Base-by-base conservation (phyloP, 2,797 vertebrate species). In the Oryzias dopingdopingensis region DNA sequence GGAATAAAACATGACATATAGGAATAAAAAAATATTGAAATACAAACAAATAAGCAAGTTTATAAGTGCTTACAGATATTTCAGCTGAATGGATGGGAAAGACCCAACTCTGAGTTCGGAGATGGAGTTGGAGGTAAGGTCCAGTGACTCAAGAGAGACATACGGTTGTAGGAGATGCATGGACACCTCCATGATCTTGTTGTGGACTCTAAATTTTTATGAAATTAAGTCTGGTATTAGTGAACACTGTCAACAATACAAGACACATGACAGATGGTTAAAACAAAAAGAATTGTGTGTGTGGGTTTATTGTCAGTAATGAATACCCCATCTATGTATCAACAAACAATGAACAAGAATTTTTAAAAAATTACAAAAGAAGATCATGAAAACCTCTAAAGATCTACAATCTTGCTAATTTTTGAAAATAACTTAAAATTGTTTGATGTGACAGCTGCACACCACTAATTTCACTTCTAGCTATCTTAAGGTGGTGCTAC, bases 81-180 rank as follows among this genome's bases (percentile, higher is more conserved):
- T 99, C 61, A 98, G 84, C 40, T 94, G 94, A 93, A 98, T 95
- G 70, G 84, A 91, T 22, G 97, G 96, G 79, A 99, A 96, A 17
- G 93, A 95, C 75, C 93, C 88, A 12, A 90, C 91, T 91, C 90
- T 96, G 56, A 99, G 90, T 89, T 97, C 95, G 2, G 93, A 92
- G 78, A 98, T 94, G 0, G 93, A 90, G 76, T 99, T 99, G 56
- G 95, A 98, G 61, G 96, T 96, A 52, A 99, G 92, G 78, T 99
- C 97, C 60, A 99, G 91, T 20, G 83, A 93, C 88, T 99, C 96
- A 65, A 99, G 76, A 14, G 93, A 93, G 70, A 90, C 65, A 46
- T 94, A 99, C 13, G 93, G 91, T 71, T 94, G 93, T 43, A 98
- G 91, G 5, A 92, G 92, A 75, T 94, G 91, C 65, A 92, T 85